Conservation (phyloP, 2,888 invertebrate species). For the Drosophila macrospina region DNA sequence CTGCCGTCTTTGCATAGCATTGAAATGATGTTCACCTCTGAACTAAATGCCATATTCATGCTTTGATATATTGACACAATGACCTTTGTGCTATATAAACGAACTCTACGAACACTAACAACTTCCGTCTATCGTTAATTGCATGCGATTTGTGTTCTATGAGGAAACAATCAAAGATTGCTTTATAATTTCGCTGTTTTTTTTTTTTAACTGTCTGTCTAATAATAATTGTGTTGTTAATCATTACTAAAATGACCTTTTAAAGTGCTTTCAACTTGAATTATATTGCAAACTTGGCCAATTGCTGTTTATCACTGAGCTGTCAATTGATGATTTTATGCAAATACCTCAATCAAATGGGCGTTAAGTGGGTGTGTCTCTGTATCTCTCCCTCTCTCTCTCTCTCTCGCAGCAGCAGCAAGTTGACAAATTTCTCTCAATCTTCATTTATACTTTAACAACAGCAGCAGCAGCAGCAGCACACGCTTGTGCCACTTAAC, state of each 20-base stretch:
- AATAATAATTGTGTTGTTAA: not conserved
- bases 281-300: slow-evolving; percentile 6
- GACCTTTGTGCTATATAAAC: slow-evolving; percentile 73
- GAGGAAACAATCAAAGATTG: slow-evolving; percentile 36
- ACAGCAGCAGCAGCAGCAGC: slow-evolving; percentile 16
- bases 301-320: slow-evolving; percentile 4
- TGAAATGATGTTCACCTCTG: slow-evolving; percentile 29
- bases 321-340: slow-evolving; percentile 11
- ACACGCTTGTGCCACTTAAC: slow-evolving; percentile 73
- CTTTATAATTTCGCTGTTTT: not conserved
- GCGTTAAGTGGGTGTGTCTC: slow-evolving; percentile 34
- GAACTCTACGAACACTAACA: slow-evolving; percentile 23
- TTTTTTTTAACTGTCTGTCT: not conserved
- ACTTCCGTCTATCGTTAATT: slow-evolving; percentile 59
- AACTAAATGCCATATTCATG: slow-evolving; percentile 34
- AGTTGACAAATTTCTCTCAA: slow-evolving; percentile 57
- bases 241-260: slow-evolving; percentile 51
- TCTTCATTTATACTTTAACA: slow-evolving; percentile 30
- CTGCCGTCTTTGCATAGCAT: slow-evolving; percentile 44
- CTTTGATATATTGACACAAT: slow-evolving; percentile 70
- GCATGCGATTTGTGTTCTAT: slow-evolving; percentile 31
- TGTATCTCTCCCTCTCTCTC: not conserved
- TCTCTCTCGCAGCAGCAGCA: slow-evolving; percentile 30
- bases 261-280: slow-evolving; percentile 61
- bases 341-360: slow-evolving; percentile 1